Evolutionary conservation across 2,113 vertebrate genomes (phyloP), one percentile per base, ranked within the genome.

Genomic region (Tapirus terrestris): DNA sequence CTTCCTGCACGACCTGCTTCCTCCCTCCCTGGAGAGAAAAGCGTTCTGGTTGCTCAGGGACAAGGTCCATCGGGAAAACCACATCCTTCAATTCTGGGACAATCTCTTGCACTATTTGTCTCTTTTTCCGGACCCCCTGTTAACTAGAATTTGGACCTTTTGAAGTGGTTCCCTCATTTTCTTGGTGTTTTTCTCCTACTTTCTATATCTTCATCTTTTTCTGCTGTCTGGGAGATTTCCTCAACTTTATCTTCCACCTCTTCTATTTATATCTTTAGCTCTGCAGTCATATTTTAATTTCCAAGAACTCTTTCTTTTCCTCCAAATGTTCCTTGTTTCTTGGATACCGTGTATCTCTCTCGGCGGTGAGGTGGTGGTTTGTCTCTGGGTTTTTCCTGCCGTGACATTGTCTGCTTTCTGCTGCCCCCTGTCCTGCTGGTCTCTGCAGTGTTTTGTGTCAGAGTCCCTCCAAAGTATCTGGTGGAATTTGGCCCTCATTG

Each of bases 341-440:
- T 31, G 39, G 68, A 29, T 2, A 1, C 58, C 0, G 0, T 2
- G 2, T 27, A 5, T 20, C 56, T 58, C 14, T 18, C 70, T 67
- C n/a, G 0, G 17, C 36, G 31, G 21, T 11, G 21, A 27, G 3
- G 0, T 1, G 3, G 33, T 5, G 45, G 33, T 23, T 33, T 58
- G 6, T 43, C 18, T 56, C 65, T 1, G 13, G 61, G 27, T 33
- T 68, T 45, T 27, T 43, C 27, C 73, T 27, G 36, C 67, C n/a
- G 23, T 29, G 39, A 18, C 48, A 0, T 73, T 29, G 31, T 23
- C n/a, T 31, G 43, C 23, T 39, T 81, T 33, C 43, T 89, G 43
- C 12, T 7, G 10, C 4, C 0, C 29, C 16, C 67, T 72, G 29
- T 45, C 43, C 31, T 9, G 13, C 11, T 1, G 53, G 17, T 20